Base-by-base conservation (phyloP, 2,113 vertebrate genomes). In the Ondatra zibethicus region DNA sequence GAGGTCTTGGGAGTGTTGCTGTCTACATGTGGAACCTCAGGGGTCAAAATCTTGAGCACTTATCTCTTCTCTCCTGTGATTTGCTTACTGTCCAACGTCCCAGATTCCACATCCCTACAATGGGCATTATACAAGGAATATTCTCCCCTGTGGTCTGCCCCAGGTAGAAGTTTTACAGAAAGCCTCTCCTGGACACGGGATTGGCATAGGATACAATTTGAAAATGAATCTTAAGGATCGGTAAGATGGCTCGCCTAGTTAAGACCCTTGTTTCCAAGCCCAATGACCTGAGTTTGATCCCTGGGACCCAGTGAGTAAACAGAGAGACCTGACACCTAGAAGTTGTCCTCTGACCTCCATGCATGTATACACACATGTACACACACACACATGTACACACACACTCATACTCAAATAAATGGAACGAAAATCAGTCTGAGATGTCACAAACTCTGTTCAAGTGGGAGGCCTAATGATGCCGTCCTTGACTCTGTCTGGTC, bases 151-250 rank as follows among this genome's bases (percentile, higher is more conserved):
- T 29, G 5, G 17, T 73, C 63, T 80, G 5, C 73, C 66, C 19
- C 45, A 65, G 45, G 45, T 50, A 66, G 29, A 33, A 14, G 8
- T 45, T 88, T 94, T 89, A 36, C 8, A 78, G 11, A 47, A 92
- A 76, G 11, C 81, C 36, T 81, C 25, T 89, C 42, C 84, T 68
- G 21, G 47, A 84, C 29, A 58, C 0, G 14, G 31, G 14, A 77
- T 65, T 29, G 88, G 10, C 75, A 70, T 92, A 86, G 78, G 86
- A 96, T 88, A 91, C 45, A 87, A 19, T 73, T 82, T 21, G 29
- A 23, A 95, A 82, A 82, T 25, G 1, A 91, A 72, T 25, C 5
- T 31, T 78, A 72, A 90, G 31, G 3, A 14, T 58, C 11, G 27
- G 8, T 63, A 65, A 63, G 81, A 63, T 19, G 25, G n/a, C 12